Percentiles rank a stretch among this genome's conserved stretches.
Evolutionary conservation across 2,888 invertebrate species (phyloP).

Genomic region (Yponomeuta cagnagella): DNA sequence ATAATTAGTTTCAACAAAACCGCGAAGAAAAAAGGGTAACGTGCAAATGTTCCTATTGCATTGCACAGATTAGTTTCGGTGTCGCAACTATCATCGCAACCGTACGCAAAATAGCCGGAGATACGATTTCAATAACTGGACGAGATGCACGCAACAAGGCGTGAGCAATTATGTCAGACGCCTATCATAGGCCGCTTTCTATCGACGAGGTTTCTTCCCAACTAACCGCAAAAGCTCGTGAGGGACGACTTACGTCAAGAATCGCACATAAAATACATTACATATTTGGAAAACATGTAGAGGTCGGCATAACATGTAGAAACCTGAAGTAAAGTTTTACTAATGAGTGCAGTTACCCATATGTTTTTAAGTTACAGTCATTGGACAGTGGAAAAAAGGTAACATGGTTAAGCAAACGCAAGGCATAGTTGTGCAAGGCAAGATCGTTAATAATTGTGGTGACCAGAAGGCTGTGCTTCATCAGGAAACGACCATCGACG

Average conservation of each 20-base stretch:
- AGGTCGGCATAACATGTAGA: too few species aligned
- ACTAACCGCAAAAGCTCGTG: background rate
- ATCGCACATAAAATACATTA: too few species aligned
- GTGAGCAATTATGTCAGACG: constrained; percentile 64
- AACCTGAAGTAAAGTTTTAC: too few species aligned
- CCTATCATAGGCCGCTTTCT: constrained; percentile 58
- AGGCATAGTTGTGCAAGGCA: too few species aligned
- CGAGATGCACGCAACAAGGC: constrained; percentile 23
- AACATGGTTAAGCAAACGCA: too few species aligned
- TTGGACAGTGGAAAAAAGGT: too few species aligned
- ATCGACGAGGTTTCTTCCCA: constrained; percentile 6
- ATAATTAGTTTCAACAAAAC: constrained; percentile 4
- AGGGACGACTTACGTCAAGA: background rate
- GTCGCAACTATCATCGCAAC: constrained; percentile 22
- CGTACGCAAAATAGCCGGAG: constrained; percentile 22
- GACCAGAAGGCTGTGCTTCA: background rate
- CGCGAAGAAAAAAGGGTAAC: constrained; percentile 13
- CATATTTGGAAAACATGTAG: background rate
- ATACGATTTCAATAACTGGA: constrained; percentile 24
- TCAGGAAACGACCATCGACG: constrained; percentile 9
- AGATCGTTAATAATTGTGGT: background rate
- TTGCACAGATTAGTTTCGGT: constrained; percentile 20
- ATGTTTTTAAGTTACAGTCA: too few species aligned
- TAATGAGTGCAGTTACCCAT: too few species aligned
- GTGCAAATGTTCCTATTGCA: constrained; percentile 21